phyloP scores from a whole-genome alignment of 2,797 vertebrate genomes.

The Gallinago stenura region DNA sequence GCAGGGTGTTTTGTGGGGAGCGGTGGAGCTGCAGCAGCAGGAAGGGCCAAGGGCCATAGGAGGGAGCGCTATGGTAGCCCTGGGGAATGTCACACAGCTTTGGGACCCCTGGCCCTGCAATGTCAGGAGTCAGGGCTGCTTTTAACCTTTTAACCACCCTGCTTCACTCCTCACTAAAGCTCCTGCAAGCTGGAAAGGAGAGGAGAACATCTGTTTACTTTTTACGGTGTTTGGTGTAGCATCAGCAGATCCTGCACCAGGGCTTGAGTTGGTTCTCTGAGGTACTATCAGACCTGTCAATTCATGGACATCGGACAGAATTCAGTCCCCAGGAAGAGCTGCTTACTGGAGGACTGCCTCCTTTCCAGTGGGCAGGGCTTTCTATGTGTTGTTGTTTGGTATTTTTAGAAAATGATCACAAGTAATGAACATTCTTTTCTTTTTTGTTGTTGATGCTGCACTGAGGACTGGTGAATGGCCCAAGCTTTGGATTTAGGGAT shows the following conservation, averaged over 20 bases:
- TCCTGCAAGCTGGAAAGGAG: neutral
- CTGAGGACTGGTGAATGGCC: neutral
- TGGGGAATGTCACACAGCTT: no score
- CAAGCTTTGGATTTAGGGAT: neutral
- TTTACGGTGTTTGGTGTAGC: neutral
- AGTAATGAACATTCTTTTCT: accelerated
- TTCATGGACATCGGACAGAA: accelerated
- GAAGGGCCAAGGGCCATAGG: neutral
- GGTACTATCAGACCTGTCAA: no score
- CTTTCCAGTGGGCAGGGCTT: neutral
- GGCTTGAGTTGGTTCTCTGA: neutral
- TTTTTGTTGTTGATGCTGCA: neutral
- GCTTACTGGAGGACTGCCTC: neutral
- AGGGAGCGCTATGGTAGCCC: no score
- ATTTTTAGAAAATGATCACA: neutral
- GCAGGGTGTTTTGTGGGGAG: neutral
- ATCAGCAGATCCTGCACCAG: neutral
- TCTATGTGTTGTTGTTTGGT: neutral
- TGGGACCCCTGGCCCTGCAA: neutral
- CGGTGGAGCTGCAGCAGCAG: accelerated
- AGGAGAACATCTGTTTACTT: neutral
- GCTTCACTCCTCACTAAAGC: neutral
- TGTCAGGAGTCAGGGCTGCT: neutral
- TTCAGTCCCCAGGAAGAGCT: neutral
- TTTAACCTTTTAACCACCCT: neutral